Base-by-base conservation (phyloP, 1,140 invertebrate species). In the Plodia interpunctella region DNA sequence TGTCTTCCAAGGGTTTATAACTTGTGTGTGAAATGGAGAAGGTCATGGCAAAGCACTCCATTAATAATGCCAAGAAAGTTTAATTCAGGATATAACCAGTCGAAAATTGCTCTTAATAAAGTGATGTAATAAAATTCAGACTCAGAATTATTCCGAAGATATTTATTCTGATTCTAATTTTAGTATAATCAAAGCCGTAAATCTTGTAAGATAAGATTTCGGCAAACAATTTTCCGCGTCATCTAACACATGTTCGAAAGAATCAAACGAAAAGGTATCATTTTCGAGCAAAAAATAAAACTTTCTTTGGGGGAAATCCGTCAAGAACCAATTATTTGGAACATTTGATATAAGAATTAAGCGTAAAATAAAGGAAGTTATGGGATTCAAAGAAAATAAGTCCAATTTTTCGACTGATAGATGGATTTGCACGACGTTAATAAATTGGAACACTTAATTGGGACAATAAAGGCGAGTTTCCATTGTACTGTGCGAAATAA, bases 381-480 rank as follows among this genome's bases (percentile, higher is more conserved):
- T n/a, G 0, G 38, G 13, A 44, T 44, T 17, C 15, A 15, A 15
- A 44, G 13, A 44, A 44, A 44, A 15, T n/a, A 44, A 15, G 38
- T 15, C 38, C 38, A 44, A 44, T 44, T 44, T n/a, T 44, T 44
- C 13, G 38, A 44, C 38, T 44, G 38, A 44, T 44, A 44, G 13
- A n/a, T 44, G 15, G 38, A 44, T 17, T 44, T 44, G 13, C 1
- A n/a, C 15, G 38, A 44, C 38, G 15, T 44, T 44, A 15, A 44
- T 44, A 44, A 44, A 17, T 44, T 44, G 38, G 38, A 0, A 44
- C 15, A 4, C 15, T 15, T 15, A 44, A 44, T 15, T 44, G 15
- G 38, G 38, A 44, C 13, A n/a, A 44, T 44, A 44, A 44, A 44
- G 38, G 38, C 38, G 38, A 15, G 5, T 44, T 32, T 32, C 30